Evolutionary conservation across 2,797 vertebrate genomes (phyloP).

Genomic region (Muscicapa comitata): DNA sequence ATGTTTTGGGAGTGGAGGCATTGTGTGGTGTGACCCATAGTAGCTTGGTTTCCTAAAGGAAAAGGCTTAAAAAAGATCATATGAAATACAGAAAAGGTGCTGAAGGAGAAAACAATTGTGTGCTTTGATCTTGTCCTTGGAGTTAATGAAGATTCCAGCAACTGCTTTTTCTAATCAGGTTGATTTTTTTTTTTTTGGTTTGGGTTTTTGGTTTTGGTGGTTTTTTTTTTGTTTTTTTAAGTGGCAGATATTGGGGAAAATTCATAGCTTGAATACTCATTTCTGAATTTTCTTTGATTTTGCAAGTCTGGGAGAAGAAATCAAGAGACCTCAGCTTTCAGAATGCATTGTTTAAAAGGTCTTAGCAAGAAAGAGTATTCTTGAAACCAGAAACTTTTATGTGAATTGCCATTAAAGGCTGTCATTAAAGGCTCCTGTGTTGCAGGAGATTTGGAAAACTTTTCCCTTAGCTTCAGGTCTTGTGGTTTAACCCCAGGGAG

Average conservation of each 20-base stretch:
- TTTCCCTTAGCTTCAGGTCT: not conserved
- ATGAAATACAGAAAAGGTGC: not conserved
- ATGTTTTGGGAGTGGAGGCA: not conserved
- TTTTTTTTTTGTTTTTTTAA: not conserved
- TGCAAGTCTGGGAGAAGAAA: not conserved
- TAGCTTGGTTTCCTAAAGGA: not conserved
- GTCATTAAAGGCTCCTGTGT: not conserved
- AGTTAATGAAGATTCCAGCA: not conserved
- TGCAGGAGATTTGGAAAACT: not conserved
- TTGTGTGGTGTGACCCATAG: rapidly evolving
- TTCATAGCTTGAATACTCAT: not conserved
- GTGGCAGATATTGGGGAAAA: not conserved
- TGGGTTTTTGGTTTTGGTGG: not conserved
- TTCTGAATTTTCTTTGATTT: not conserved
- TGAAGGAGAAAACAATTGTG: not conserved
- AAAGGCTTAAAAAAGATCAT: not conserved
- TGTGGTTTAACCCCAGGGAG: not conserved
- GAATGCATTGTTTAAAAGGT: not conserved
- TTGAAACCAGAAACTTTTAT: not conserved
- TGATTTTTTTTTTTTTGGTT: not conserved
- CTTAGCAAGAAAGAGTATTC: not conserved
- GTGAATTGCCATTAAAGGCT: not conserved
- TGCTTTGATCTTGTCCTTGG: not conserved
- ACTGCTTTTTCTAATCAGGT: not conserved
- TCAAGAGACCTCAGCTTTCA: not conserved